Evolutionary conservation across 2,113 vertebrate species (phyloP), one percentile per base, ranked within the genome.

Genomic region (Cebidichthys violaceus): DNA sequence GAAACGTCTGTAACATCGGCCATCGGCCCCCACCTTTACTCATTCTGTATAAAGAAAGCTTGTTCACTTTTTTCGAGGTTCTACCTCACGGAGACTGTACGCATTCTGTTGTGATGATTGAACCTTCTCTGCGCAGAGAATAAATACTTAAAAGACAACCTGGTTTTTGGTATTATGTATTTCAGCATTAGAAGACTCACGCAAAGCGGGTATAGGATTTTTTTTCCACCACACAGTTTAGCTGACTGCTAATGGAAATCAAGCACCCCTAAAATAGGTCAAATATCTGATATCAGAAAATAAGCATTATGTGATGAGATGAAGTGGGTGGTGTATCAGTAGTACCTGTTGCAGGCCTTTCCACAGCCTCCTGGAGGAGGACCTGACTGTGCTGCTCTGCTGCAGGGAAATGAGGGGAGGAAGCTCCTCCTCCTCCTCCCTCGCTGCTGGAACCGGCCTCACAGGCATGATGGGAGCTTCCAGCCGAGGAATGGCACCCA

Each of bases 341-440:
- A 11, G 37, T 70, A 95, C 95, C 91, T 92, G 90, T 73, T 92
- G 92, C 7, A 76, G 68, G 27, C 83, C 43, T 81, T 77, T 94
- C 93, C 93, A 94, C 31, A 81, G 82, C 43, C 77, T 90, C 77
- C 54, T 85, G 54, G 84, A 81, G 8, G 83, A 61, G 50, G 47
- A 24, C 9, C 61, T 66, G 35, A 50, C 5, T 41, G 33, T 79
- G 82, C 55, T 87, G 57, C 20, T 29, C 6, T 47, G 54, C 10
- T 79, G 72, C 14, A 89, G 52, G 2, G 69, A 47, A 4, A 20
- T 41, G 20, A 73, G 83, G 15, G 64, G 9, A 31, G 24, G 54
- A 17, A n/a, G 33, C 27, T 75, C 81, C 20, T 35, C 33, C 33
- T 33, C 81, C 22, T 33, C 39, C 1, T 50, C 66, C 20, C 13